Evolutionary conservation across 2,888 invertebrate genomes (phyloP).

Genomic region (Eretmocerus hayati): DNA sequence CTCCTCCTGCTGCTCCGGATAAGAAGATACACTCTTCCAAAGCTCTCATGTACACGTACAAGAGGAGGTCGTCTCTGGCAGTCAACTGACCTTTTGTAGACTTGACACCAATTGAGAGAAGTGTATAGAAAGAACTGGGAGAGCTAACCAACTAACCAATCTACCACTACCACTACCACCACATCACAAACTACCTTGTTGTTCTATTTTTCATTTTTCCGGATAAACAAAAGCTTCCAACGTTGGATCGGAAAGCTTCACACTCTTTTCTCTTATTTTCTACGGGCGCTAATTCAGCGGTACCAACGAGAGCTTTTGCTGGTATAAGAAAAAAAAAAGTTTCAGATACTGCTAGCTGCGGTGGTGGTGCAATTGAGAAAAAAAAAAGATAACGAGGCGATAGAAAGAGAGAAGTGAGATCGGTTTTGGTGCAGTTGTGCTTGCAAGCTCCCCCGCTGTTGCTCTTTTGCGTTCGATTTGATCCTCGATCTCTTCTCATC

Average conservation of each 20-base stretch:
- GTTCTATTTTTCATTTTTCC: too few relatives aligned
- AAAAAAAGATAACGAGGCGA: slow-evolving; percentile 1
- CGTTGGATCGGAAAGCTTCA: not conserved
- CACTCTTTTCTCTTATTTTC: slow-evolving; percentile 1
- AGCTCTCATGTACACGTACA: too few relatives aligned
- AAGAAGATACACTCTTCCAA: too few relatives aligned
- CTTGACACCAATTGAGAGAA: slow-evolving; percentile 34
- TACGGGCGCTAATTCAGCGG: not conserved
- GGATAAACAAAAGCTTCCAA: too few relatives aligned
- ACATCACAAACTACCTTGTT: too few relatives aligned
- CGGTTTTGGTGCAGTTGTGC: not conserved
- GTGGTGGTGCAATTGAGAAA: too few relatives aligned
- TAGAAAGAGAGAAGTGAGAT: not conserved
- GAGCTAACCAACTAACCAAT: not conserved
- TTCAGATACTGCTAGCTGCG: not conserved
- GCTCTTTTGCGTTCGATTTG: slow-evolving; percentile 1
- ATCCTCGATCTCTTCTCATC: not conserved
- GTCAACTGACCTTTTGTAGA: slow-evolving; percentile 32
- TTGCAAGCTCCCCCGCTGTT: not conserved
- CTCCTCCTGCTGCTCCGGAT: too few relatives aligned
- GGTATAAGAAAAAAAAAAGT: slow-evolving; percentile 5
- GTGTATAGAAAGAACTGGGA: not conserved
- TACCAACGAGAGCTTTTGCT: too few relatives aligned
- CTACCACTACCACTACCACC: not conserved
- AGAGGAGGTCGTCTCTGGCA: too few relatives aligned